phyloP scores from a whole-genome alignment of 2,888 invertebrate species.

The Hipparchia semele region DNA sequence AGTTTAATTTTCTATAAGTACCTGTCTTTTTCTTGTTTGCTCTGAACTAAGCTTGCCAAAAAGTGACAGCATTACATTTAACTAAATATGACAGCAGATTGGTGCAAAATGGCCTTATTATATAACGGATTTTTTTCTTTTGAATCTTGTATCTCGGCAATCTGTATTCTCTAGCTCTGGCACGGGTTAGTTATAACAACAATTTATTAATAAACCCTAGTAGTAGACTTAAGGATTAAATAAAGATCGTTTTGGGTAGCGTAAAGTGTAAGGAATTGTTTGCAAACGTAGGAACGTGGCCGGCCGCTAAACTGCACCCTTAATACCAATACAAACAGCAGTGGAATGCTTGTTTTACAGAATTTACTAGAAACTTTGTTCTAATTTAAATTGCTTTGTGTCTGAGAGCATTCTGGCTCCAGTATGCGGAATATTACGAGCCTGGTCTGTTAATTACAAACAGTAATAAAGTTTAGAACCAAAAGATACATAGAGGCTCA shows the following conservation, averaged over 20 bases:
- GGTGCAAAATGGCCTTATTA: too few relatives aligned
- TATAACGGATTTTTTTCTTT: too few relatives aligned
- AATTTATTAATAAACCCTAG: background rate
- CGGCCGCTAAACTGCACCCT: slow-evolving; percentile 32
- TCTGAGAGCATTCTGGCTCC: slow-evolving; percentile 51
- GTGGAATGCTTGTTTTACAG: slow-evolving; percentile 57
- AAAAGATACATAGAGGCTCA: background rate
- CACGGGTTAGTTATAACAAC: background rate
- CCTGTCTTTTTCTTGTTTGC: too few relatives aligned
- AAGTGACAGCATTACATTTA: too few relatives aligned
- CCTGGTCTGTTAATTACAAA: slow-evolving; percentile 21
- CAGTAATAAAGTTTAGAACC: slow-evolving; percentile 3
- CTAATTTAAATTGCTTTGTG: slow-evolving; percentile 61
- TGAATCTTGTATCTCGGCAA: too few relatives aligned
- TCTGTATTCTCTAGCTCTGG: too few relatives aligned
- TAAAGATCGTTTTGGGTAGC: background rate
- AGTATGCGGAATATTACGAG: slow-evolving; percentile 46
- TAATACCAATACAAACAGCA: slow-evolving; percentile 43
- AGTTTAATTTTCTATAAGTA: too few relatives aligned
- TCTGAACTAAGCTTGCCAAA: too few relatives aligned
- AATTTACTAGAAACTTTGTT: slow-evolving; percentile 66
- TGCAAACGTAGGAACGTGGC: slow-evolving; percentile 20
- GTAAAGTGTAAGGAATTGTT: slow-evolving; percentile 6
- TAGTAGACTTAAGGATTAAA: slow-evolving; percentile 5
- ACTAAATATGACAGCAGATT: too few relatives aligned